These are phyloP conservation scores for Trissoscelio sp. DNA, from an alignment of 2,888 invertebrate species.

Conservation along the genomic window DNA sequence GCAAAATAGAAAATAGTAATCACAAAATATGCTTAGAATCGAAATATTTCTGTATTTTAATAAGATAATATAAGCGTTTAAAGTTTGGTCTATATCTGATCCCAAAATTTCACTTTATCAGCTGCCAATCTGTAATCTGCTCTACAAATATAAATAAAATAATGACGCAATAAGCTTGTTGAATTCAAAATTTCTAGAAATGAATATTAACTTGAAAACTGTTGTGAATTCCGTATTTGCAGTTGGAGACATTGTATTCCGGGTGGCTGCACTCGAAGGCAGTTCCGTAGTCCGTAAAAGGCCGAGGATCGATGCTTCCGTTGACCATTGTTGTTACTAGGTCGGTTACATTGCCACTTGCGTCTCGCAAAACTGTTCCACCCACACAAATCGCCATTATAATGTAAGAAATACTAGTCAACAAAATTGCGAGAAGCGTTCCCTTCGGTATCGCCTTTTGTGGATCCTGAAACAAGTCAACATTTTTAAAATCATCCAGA, in stretches of 20 bases:
- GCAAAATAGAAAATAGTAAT: too few relatives aligned
- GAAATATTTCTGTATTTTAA: too few relatives aligned
- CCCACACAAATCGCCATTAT: conserved; percentile 92
- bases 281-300: conserved; percentile 83
- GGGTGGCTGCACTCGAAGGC: conserved; percentile 85
- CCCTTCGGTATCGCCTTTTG: conserved; percentile 96
- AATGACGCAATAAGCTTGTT: too few relatives aligned
- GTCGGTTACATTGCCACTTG: conserved; percentile 88
- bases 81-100: too few relatives aligned
- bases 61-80: too few relatives aligned
- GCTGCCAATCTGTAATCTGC: too few relatives aligned
- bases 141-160: too few relatives aligned
- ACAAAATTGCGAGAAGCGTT: conserved; percentile 93
- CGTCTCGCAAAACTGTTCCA: conserved; percentile 90
- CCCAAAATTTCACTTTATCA: too few relatives aligned
- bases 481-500: not conserved
- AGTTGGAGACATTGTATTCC: too few relatives aligned
- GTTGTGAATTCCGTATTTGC: conserved; percentile 90
- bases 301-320: not conserved
- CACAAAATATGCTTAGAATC: too few relatives aligned
- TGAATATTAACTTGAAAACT: conserved; percentile 88
- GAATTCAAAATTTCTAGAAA: too few relatives aligned
- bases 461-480: conserved; percentile 87
- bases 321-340: conserved; percentile 76
- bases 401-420: conserved; percentile 95